phyloP scores from a whole-genome alignment of 1,140 invertebrate species.

The Habropoda laboriosa region DNA sequence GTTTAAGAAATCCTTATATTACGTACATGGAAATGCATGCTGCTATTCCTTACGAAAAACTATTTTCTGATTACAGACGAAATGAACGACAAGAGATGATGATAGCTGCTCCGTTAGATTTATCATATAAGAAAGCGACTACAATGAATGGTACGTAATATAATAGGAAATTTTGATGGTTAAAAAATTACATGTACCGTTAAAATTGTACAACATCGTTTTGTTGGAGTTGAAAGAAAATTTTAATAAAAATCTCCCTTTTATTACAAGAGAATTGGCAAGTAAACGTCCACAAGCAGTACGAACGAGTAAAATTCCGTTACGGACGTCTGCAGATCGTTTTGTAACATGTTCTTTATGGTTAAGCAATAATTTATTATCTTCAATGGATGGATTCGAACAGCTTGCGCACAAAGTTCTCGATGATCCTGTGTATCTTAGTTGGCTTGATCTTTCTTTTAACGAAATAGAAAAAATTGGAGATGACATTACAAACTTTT shows the following conservation, averaged over 20 bases:
- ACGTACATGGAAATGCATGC: constrained; percentile 20
- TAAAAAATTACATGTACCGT: neutral
- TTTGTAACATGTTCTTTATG: constrained; percentile 82
- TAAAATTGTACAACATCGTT: neutral
- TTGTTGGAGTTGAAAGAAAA: neutral
- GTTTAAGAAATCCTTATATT: neutral
- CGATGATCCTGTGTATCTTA: constrained; percentile 76
- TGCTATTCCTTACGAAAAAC: constrained; percentile 6
- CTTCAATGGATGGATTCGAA: constrained; percentile 74
- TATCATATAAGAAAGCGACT: constrained; percentile 73
- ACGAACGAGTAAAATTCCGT: constrained; percentile 76
- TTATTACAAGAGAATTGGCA: constrained; percentile 70
- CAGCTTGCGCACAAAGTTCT: constrained; percentile 74
- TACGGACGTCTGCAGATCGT: constrained; percentile 71
- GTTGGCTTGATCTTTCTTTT: constrained; percentile 83
- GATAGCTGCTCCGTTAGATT: constrained; percentile 71
- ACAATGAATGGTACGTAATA: constrained; percentile 68
- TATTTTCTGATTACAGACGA: constrained; percentile 59
- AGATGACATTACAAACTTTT: constrained; percentile 74
- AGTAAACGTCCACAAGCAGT: constrained; percentile 63
- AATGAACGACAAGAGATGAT: constrained; percentile 61
- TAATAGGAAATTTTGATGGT: neutral
- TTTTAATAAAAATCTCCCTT: constrained; percentile 26
- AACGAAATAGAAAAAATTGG: constrained; percentile 81
- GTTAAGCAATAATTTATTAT: constrained; percentile 82